A percentile compares a stretch with the other conserved stretches of the same genome.
phyloP scores from a whole-genome alignment of 2,888 invertebrate genomes.

The Papilio elwesi region DNA sequence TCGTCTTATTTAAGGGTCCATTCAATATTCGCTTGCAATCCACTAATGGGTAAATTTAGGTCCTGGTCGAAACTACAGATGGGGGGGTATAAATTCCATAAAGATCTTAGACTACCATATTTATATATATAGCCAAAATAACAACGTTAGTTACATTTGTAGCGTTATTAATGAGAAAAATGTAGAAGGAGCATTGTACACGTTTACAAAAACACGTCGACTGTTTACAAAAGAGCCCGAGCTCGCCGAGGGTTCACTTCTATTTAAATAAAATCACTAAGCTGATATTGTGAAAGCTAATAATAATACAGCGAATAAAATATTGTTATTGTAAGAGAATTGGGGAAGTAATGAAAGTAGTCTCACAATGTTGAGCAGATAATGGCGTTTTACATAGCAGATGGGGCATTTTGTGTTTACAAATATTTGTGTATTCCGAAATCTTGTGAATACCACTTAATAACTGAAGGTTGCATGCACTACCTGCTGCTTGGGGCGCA shows the following conservation, averaged over 20 bases:
- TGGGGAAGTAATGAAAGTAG: constrained; percentile 18
- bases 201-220: constrained; percentile 12
- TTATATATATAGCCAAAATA: no score
- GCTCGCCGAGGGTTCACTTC: constrained; percentile 4
- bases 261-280: constrained; percentile 23
- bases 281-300: constrained; percentile 16
- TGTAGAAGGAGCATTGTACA: constrained; percentile 3
- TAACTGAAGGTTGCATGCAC: no score
- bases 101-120: no score
- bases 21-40: no score
- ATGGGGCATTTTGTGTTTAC: neutral
- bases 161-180: neutral
- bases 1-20: no score
- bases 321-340: constrained; percentile 27
- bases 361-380: constrained; percentile 38
- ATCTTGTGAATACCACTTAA: neutral
- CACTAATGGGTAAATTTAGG: no score
- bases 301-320: constrained; percentile 8
- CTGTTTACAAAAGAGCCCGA: constrained; percentile 14
- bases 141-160: neutral
- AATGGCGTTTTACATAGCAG: constrained; percentile 5
- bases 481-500: no score
- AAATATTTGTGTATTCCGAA: neutral
- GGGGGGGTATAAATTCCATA: no score
- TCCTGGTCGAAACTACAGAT: no score